Evolutionary conservation across 2,888 invertebrate species (phyloP).

Genomic region (Hirtodrosophila trivittata): DNA sequence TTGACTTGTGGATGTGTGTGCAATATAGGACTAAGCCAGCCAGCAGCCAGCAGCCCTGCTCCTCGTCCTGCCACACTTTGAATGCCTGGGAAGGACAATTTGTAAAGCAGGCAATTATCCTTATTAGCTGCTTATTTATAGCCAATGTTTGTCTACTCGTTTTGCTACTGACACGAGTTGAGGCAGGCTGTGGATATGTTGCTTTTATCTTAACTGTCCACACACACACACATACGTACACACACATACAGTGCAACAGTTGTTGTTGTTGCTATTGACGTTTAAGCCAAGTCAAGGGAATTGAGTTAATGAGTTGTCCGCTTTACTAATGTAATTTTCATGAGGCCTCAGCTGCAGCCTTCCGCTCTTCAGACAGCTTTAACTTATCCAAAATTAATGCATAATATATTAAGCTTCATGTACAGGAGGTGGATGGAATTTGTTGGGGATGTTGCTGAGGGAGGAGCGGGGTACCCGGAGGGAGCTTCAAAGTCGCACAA

Average conservation of each 20-base stretch:
- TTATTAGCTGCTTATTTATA: slow-evolving; percentile 78
- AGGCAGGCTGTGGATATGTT: background rate
- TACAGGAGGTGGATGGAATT: background rate
- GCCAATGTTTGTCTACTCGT: slow-evolving; percentile 69
- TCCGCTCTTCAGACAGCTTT: slow-evolving; percentile 23
- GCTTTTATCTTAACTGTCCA: slow-evolving; percentile 2
- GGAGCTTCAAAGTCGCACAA: slow-evolving; percentile 37
- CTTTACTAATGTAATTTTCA: slow-evolving; percentile 50
- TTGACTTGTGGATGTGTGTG: slow-evolving; percentile 63
- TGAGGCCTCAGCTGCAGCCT: slow-evolving; percentile 15
- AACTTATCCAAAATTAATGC: slow-evolving; percentile 66
- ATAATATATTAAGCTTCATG: slow-evolving; percentile 52
- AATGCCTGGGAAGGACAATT: too few species aligned
- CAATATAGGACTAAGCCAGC: slow-evolving; percentile 27
- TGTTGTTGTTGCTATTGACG: slow-evolving; percentile 19
- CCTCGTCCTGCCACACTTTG: slow-evolving; percentile 5
- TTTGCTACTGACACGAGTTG: slow-evolving; percentile 53
- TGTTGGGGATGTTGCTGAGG: background rate
- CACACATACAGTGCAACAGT: slow-evolving; percentile 29
- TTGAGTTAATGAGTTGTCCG: slow-evolving; percentile 47
- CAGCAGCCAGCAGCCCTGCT: too few species aligned
- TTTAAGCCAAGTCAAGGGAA: slow-evolving; percentile 21
- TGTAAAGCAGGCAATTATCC: slow-evolving; percentile 78
- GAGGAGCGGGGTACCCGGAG: slow-evolving; percentile 1
- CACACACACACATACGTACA: too few species aligned